Base-by-base conservation (phyloP, 2,888 invertebrate species). In the Philhelius pedissequus region DNA sequence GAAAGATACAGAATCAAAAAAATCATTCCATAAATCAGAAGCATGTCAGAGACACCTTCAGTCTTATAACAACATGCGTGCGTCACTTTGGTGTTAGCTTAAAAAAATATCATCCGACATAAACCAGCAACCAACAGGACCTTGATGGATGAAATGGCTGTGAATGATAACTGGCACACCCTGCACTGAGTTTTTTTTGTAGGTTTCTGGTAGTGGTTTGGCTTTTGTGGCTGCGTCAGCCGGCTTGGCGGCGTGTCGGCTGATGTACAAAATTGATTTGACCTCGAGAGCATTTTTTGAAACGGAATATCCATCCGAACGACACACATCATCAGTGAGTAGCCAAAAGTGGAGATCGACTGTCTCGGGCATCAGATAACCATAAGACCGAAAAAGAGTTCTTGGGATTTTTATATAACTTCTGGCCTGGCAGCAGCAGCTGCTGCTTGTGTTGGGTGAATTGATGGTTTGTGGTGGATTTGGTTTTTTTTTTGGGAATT, bases 271-370 rank as follows among this genome's bases (percentile, higher is more conserved):
- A 71, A 71, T 48, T 58, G 70, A 58, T 58, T 71, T 71, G 48
- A 58, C 70, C 70, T 71, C 70, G 70, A 48, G 58, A 58, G 2
- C 32, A 25, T 58, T 40, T 70, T 45, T 45, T 56, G 45, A 30
- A 48, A 43, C 18, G 27, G 27, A 60, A 60, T 60, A 60, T 40
- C 40, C 60, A 62, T 62, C 43, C 18, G 7, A 62, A 43, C 5
- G 62, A 62, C 27, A 58, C 27, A 58, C 58, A 58, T 58, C 58
- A 58, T 58, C 58, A 58, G 13, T 9, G 8, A 38, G 38, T 3
- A 20, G 11, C 22, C 6, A 13, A 9, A 18, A 15, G 11, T n/a
- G n/a, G 35, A 35, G 22, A 15, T 22, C 22, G 13, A 22, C 22
- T 58, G 58, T 58, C 58, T 38, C 2, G 22, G 4, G 13, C 6